Base-by-base conservation (phyloP, 2,888 invertebrate genomes). In the Lycaena phlaeas region DNA sequence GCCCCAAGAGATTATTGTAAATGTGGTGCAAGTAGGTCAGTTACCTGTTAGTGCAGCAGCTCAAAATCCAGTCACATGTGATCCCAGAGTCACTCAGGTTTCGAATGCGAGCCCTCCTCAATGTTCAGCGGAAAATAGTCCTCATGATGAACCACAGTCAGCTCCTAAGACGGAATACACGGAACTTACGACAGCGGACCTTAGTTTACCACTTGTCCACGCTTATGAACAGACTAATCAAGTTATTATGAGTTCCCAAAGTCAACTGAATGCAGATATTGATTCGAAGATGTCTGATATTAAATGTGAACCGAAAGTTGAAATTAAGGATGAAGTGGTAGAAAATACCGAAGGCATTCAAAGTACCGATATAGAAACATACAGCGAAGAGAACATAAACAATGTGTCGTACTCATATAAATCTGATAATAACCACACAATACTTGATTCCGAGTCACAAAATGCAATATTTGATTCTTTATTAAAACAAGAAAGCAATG, bases 11-110 rank as follows among this genome's bases (percentile, higher is more conserved):
- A 40, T 58, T 4, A 70, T 85, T 4, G 87, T 88, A 1, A 87
- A 89, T 59, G 87, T 89, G 1, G 88, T 89, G 1, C 89, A 89
- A 58, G 77, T 89, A 2, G 85, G 84, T 1, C 82, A 84, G 47
- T 46, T 78, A 29, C 77, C 84, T 4, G 79, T 82, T 1, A 84
- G 73, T 48, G 71, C 78, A 25, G 61, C 73, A n/a, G 79, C 78
- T 1, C 84, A 82, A 59, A 84, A 84, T 48, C 77, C 81, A 26
- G 66, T 84, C 3, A 76, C 74, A 6, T 82, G 82, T 47, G 82
- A 84, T 47, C 82, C 82, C 10, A 69, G 82, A 5, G 81, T 84
- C 5, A 84, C 81, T 3, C 84, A 81, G 48, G 84, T 79, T 3
- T 72, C 78, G 7, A 61, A 84, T 42, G 77, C 68, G 4, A 82